Conservation (phyloP, 35 echinoderm and acorn worm species). For the Apostichopus californicus region DNA sequence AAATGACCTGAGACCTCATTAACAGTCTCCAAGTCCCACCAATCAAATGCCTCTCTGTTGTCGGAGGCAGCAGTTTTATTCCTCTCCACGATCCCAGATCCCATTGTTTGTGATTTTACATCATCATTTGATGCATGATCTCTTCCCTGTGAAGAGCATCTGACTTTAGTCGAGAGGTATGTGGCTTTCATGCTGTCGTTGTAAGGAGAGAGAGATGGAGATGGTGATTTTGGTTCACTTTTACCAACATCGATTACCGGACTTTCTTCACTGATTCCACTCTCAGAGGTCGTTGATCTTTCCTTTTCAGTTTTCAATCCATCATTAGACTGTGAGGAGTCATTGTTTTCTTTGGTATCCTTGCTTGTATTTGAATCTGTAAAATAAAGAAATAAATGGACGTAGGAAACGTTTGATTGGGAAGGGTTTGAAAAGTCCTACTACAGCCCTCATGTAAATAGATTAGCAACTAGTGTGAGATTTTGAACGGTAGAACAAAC, state of each 20-base stretch:
- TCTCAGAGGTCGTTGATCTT: background rate
- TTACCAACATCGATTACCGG: background rate
- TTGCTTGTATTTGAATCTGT: background rate
- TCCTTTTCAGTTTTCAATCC: background rate
- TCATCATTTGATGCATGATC: background rate
- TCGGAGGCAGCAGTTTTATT: background rate
- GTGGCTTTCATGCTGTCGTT: constrained; percentile 32
- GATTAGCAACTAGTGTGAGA: too few species aligned
- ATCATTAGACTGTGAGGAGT: background rate
- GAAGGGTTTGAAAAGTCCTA: too few species aligned
- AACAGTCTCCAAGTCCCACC: background rate
- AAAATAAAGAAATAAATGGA: background rate
- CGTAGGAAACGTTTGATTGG: too few species aligned
- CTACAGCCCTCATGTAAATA: too few species aligned
- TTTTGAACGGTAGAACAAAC: too few species aligned
- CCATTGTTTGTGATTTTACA: background rate
- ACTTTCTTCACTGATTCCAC: background rate
- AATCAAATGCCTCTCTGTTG: background rate
- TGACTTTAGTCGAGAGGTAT: constrained; percentile 19
- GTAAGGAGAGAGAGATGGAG: constrained; percentile 9
- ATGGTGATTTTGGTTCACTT: background rate
- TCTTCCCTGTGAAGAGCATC: background rate
- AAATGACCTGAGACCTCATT: too few species aligned
- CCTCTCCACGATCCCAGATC: background rate
- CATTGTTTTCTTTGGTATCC: background rate